Evolutionary conservation across 2,797 vertebrate genomes (phyloP).

Genomic region (Intellagama lesueurii): DNA sequence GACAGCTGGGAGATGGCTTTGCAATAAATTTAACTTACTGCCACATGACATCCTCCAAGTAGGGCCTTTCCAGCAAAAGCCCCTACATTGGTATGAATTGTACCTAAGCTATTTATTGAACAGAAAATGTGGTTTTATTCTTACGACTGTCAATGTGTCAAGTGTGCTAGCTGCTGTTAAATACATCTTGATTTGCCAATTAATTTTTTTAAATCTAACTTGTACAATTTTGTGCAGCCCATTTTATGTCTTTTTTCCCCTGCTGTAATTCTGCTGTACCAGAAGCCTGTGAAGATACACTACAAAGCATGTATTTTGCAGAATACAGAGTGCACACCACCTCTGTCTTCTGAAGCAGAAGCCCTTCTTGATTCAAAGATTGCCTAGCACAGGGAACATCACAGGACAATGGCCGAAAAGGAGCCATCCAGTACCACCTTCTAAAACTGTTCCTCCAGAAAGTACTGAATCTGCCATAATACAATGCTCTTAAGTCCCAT

Average conservation of each 20-base stretch:
- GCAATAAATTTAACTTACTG: neutral
- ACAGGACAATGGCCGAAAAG: neutral
- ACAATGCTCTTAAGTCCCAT: too few species aligned
- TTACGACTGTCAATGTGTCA: neutral
- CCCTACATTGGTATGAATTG: neutral
- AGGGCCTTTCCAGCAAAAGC: neutral
- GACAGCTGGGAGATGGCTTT: neutral
- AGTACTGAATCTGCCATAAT: too few species aligned
- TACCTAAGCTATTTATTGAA: neutral
- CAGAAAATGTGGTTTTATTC: neutral
- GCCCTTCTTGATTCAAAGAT: neutral
- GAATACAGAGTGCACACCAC: neutral
- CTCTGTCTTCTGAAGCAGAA: neutral
- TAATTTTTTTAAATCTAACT: neutral
- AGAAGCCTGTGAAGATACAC: neutral
- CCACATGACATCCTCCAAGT: too few species aligned
- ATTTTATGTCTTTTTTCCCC: neutral
- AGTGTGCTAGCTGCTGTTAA: neutral
- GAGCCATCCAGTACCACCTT: too few species aligned
- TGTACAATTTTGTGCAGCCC: neutral
- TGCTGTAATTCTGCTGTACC: too few species aligned
- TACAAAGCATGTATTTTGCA: neutral
- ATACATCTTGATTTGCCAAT: neutral
- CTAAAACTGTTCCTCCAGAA: too few species aligned
- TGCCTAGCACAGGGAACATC: neutral